phyloP scores from a whole-genome alignment of 1,140 invertebrate species.

The Paralvinella palmiformis region DNA sequence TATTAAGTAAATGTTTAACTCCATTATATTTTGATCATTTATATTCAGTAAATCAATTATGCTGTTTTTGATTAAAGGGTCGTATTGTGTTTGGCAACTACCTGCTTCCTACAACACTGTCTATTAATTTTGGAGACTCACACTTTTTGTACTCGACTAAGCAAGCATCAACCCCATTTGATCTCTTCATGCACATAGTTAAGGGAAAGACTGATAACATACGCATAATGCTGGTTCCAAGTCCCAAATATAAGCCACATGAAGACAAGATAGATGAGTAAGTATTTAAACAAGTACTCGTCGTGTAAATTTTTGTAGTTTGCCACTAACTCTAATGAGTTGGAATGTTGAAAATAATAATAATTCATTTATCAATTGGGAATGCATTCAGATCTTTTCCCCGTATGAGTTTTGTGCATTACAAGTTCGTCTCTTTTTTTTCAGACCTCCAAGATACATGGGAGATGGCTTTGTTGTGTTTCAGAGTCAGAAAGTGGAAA shows the following conservation, averaged over 20 bases:
- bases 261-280: constrained; percentile 65
- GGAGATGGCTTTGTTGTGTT: constrained; percentile 96
- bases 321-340: no score
- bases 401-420: no score
- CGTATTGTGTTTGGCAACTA: constrained; percentile 95
- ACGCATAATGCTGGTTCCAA: constrained; percentile 80
- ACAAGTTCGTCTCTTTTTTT: constrained; percentile 16
- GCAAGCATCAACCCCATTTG: constrained; percentile 82
- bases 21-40: no score
- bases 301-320: no score
- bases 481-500: constrained; percentile 87
- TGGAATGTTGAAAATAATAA: no score
- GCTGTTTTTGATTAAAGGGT: constrained; percentile 57
- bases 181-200: constrained; percentile 93
- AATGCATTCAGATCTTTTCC: no score
- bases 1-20: no score
- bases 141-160: constrained; percentile 94
- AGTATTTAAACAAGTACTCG: no score
- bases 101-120: constrained; percentile 84
- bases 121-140: constrained; percentile 87
- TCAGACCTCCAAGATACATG: constrained; percentile 84
- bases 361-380: no score
- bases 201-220: constrained; percentile 93
- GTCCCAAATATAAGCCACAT: constrained; percentile 86
- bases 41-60: constrained; percentile 5